Evolutionary conservation across 2,113 vertebrate genomes (phyloP), one percentile per base, ranked within the genome.

Genomic region (Albula glossodonta): DNA sequence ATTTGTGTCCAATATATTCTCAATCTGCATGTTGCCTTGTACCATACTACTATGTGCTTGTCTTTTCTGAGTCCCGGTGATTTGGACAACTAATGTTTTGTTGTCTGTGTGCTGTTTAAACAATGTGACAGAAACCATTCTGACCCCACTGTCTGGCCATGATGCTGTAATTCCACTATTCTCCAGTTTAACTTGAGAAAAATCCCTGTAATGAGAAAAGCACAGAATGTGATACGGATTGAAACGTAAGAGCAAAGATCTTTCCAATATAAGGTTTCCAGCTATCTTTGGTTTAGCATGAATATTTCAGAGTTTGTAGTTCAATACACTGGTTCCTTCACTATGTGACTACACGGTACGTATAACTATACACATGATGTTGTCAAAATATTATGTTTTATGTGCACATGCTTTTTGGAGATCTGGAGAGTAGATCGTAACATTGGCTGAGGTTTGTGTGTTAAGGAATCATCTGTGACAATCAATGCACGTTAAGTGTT

Each of bases 191-290:
- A 74, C 10, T 79, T 19, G 78, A 79, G 41, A 79, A 3, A 22
- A 22, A 22, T 13, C 50, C 6, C 7, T 52, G 66, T 31, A 22
- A 60, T 4, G n/a, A n/a, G 70, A 48, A 25, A 74, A 51, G 41
- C 82, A 66, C 82, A 66, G 63, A 77, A 84, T 52, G 63, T 84
- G 83, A 84, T 77, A 84, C 48, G 22, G 9, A 13, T 12, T 9
- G 56, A 85, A 81, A 17, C 13, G 22, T 57, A 19, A 82, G 22
- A 48, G 57, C 13, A 11, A 3, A 1, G 11, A 41, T 78, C 50
- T 53, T 49, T 82, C 80, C n/a, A 83, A 51, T 86, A 82, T 78
- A 77, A 82, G 52, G 80, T 86, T 86, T 56, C 63, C 31, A 77
- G 56, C 51, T 25, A 74, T 66, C 81, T 86, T 86, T 86, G 11